A percentile compares a stretch with the other conserved stretches of the same genome.
Evolutionary conservation across 2,888 invertebrate genomes (phyloP).

Genomic region (Tetragonula carbonaria): DNA sequence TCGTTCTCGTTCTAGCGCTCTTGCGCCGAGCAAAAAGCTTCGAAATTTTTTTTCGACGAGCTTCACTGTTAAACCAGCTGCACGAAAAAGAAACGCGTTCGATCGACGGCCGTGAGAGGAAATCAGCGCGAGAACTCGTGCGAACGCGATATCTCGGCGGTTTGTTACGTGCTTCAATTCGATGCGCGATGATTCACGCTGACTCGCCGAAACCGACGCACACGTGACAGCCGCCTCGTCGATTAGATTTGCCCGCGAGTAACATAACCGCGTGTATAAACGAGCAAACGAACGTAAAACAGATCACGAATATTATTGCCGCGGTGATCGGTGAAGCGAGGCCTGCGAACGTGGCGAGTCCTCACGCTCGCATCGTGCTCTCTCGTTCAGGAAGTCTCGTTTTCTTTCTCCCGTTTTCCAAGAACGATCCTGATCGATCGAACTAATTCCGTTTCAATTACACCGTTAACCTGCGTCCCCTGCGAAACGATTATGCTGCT

Average conservation of each 20-base stretch:
- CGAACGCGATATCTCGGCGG: constrained; percentile 31
- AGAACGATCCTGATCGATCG: background rate
- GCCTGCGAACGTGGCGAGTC: background rate
- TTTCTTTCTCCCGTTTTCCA: background rate
- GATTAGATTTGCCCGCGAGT: constrained; percentile 47
- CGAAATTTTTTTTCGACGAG: too few relatives aligned
- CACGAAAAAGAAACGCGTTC: constrained; percentile 16
- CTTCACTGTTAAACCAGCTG: too few relatives aligned
- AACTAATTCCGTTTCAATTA: constrained; percentile 40
- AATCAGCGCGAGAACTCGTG: constrained; percentile 30
- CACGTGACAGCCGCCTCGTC: constrained; percentile 30
- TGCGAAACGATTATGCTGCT: constrained; percentile 48
- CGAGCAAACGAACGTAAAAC: constrained; percentile 45
- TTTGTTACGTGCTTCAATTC: constrained; percentile 52
- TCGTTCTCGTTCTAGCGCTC: background rate
- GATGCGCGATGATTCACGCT: constrained; percentile 47
- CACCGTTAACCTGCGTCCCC: constrained; percentile 6
- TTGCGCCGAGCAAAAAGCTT: too few relatives aligned
- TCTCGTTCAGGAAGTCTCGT: constrained; percentile 39
- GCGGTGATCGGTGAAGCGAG: constrained; percentile 50
- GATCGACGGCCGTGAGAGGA: constrained; percentile 14
- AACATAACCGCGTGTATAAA: constrained; percentile 36
- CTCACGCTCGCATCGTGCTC: constrained; percentile 18
- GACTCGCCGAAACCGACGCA: constrained; percentile 12
- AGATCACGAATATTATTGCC: constrained; percentile 55